phyloP scores from a whole-genome alignment of 2,888 invertebrate species.

The Cephus sareptanus region DNA sequence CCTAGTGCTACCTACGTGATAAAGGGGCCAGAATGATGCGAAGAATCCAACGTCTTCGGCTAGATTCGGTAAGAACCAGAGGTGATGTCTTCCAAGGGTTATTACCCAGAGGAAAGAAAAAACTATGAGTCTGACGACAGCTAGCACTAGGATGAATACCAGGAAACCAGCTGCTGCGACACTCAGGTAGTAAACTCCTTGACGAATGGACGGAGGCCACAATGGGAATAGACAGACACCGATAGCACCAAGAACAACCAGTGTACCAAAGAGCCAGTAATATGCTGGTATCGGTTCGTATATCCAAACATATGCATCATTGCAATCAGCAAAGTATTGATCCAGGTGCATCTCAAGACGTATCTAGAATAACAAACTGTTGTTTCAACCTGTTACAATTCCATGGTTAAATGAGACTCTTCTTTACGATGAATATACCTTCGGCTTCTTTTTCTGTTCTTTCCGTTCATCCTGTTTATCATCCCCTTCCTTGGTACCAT shows the following conservation, averaged over 20 bases:
- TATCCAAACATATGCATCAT: constrained; percentile 98
- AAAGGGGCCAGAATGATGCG: constrained; percentile 97
- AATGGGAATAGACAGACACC: constrained; percentile 98
- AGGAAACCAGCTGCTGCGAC: constrained; percentile 95
- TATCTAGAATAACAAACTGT: constrained; percentile 64
- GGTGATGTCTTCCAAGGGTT: constrained; percentile 89
- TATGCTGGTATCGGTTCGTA: constrained; percentile 96
- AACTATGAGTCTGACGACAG: constrained; percentile 88
- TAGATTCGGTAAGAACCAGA: constrained; percentile 99
- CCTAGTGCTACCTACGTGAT: constrained; percentile 73
- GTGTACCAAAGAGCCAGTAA: constrained; percentile 93
- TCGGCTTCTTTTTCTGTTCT: constrained; percentile 67
- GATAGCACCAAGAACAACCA: constrained; percentile 91
- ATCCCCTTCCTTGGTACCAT: constrained; percentile 61
- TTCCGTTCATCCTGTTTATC: constrained; percentile 70
- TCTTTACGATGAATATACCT: constrained; percentile 38
- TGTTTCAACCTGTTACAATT: constrained; percentile 67
- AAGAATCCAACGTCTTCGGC: constrained; percentile 99
- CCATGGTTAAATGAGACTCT: constrained; percentile 55
- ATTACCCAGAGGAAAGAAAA: constrained; percentile 92
- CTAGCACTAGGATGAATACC: constrained; percentile 90
- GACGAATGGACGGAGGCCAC: constrained; percentile 95
- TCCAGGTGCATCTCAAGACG: constrained; percentile 97
- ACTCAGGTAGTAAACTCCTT: constrained; percentile 95
- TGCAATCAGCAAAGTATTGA: constrained; percentile 92